Conservation (phyloP, 2,113 vertebrate genomes). For the Megaptera novaeangliae region DNA sequence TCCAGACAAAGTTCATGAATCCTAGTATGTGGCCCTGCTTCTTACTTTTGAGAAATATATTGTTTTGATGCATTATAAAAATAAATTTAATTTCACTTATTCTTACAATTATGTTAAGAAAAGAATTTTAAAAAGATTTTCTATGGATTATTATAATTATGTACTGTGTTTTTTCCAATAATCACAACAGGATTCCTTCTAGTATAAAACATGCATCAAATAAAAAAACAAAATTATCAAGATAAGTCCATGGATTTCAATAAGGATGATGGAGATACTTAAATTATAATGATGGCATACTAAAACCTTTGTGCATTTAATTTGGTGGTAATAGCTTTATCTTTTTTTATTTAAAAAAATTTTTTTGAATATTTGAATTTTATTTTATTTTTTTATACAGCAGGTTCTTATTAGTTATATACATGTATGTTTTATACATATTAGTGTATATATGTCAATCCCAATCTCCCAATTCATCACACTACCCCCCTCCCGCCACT, state of each 20-base stretch:
- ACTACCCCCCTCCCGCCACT: too few species aligned
- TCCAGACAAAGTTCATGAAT: neutral
- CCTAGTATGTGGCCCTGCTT: neutral
- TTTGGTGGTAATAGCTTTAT: neutral
- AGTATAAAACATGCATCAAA: neutral
- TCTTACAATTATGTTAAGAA: neutral
- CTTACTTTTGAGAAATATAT: neutral
- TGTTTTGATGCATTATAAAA: slow-evolving; percentile 6
- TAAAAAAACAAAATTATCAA: neutral
- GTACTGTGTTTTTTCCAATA: neutral
- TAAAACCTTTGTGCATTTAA: neutral
- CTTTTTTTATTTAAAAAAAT: neutral
- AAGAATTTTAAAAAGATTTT: neutral
- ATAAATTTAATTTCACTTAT: neutral
- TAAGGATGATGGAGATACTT: neutral
- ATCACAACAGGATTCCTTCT: neutral
- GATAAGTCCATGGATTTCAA: neutral
- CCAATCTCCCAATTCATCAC: too few species aligned
- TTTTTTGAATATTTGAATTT: too few species aligned
- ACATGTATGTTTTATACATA: too few species aligned
- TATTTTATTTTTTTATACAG: too few species aligned
- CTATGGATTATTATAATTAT: neutral
- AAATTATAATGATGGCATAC: neutral
- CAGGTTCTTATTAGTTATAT: too few species aligned
- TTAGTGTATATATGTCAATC: too few species aligned